Base-by-base conservation (phyloP, 2,888 invertebrate genomes). In the Pasiphila rectangulata region DNA sequence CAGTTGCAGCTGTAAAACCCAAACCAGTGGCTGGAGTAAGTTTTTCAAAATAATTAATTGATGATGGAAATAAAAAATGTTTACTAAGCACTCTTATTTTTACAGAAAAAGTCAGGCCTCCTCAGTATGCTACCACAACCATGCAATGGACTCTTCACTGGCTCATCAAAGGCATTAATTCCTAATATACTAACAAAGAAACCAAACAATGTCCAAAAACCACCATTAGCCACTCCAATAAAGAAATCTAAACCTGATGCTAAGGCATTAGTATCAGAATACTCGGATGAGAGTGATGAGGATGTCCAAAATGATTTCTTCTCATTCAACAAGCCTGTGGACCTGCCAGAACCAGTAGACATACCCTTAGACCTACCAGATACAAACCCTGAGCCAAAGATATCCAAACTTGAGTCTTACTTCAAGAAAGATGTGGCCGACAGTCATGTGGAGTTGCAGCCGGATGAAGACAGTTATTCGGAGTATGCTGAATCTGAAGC, bases 101-200 rank as follows among this genome's bases (percentile, higher is more conserved):
- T 46, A 10, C 70, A 93, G 92, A 92, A 90, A 83, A 91, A 90
- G 53, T 91, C 91, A 9, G 92, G 93, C 4, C 77, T 95, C 5
- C 89, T 95, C 32, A 90, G 92, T 45, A 79, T 95, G 29, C 74
- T 95, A 27, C 95, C 95, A 4, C 90, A 91, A 58, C 95, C 95
- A 7, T 92, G 89, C 77, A 83, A 86, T 64, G 75, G 71, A 30
- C 65, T 75, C 2, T 70, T 58, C 21, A 56, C 79, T 41, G 67
- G 75, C 32, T 83, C 78, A 55, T 79, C 82, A 24, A 59, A 47
- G 24, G 47, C 53, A 1, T 71, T 86, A 51, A 77, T 90, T 52
- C 90, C 90, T 36, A 74, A 89, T 60, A 68, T 90, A 12, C 70
- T 89, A 0, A 85, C 84, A 58, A 77, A 85, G 65, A 89, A 70